phyloP scores from a whole-genome alignment of 35 echinoderm and acorn worm species.

The Anneissia japonica region DNA sequence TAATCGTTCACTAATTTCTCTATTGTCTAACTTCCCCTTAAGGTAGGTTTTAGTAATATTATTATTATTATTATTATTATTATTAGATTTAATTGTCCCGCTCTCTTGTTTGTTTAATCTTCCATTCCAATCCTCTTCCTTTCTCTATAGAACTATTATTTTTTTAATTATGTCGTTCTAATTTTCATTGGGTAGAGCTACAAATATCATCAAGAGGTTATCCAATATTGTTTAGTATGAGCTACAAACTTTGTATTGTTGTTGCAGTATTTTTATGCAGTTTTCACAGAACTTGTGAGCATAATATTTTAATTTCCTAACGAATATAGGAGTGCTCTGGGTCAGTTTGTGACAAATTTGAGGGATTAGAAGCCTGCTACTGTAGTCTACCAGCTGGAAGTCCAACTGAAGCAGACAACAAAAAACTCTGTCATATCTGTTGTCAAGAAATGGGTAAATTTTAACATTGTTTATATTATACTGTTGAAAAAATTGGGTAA shows the following conservation, averaged over 20 bases:
- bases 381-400: conserved; percentile 12
- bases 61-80: no score
- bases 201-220: background rate
- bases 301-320: no score
- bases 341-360: conserved; percentile 61
- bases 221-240: background rate
- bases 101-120: no score
- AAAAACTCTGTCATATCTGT: conserved; percentile 56
- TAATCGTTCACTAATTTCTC: no score
- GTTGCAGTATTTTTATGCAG: background rate
- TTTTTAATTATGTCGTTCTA: no score
- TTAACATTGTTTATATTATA: no score
- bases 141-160: no score
- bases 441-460: conserved; percentile 49
- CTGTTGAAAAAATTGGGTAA: background rate
- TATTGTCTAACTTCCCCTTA: no score
- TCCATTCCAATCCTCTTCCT: no score
- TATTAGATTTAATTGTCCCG: no score
- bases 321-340: conserved; percentile 51
- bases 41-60: no score
- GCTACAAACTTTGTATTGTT: background rate
- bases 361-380: conserved; percentile 55
- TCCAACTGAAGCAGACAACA: conserved; percentile 7
- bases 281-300: background rate
- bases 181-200: no score